Evolutionary conservation across 1,140 invertebrate genomes (phyloP), one percentile per base, ranked within the genome.

Genomic region (Lasioglossum albipes): DNA sequence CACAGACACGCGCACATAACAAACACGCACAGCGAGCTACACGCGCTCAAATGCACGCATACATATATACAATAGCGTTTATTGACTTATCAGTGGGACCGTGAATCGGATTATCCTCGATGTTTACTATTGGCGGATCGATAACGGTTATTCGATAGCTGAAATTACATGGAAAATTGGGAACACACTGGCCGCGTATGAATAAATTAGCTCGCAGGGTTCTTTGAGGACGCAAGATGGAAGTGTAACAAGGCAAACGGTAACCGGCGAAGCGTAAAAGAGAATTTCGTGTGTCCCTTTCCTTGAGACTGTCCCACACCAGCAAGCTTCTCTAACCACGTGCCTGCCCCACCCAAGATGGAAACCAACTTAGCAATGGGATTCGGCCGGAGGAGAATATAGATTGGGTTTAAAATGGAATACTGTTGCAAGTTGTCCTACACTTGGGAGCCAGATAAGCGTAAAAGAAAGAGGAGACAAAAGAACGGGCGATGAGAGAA

Each of bases 351-450:
- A 2, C 41, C 20, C 36, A 75, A 62, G 78, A 86, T 57, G 62
- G 67, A 87, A 84, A 81, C 57, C 75, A 71, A 77, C 67, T 86
- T 84, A 81, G 74, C 71, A 67, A 83, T 36, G 80, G 76, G 59
- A 80, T 67, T 61, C 64, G 31, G 31, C 9, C 65, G n/a, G 71
- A 66, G 69, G n/a, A 67, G 73, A 84, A 87, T 84, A 87, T 82
- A 87, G 83, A 84, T 87, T 83, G 74, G 72, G 7, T 82, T 84
- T 84, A 80, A 87, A 87, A 84, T 70, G 61, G 76, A 73, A 82
- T 84, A 87, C 64, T 64, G 82, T 84, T 87, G 75, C 75, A 67
- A 66, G 31, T 82, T 82, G 72, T 84, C 75, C 45, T 68, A 66
- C 78, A 45, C 54, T 75, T 57, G 78, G 62, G 59, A 83, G 81